phyloP scores from a whole-genome alignment of 2,888 invertebrate genomes.

The Chirona hameri region DNA sequence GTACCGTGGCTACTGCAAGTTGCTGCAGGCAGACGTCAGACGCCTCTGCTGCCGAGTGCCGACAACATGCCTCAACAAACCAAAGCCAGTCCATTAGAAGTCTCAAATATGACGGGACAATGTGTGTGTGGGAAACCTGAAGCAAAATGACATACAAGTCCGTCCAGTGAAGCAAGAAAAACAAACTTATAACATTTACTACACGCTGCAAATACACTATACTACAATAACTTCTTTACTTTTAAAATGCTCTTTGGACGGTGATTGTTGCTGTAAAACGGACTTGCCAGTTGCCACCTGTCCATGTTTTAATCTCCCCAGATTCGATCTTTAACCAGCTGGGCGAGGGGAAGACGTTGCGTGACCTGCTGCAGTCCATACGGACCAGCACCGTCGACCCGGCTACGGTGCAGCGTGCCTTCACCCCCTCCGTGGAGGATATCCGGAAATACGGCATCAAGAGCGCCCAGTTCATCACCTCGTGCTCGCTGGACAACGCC shows the following conservation, averaged over 20 bases:
- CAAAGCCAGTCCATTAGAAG: no score
- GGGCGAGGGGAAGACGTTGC: slow-evolving; percentile 7
- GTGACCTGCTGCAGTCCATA: slow-evolving; percentile 4
- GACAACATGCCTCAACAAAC: no score
- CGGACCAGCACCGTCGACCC: slow-evolving; percentile 30
- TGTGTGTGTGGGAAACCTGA: no score
- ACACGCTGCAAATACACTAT: background rate
- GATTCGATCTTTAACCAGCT: background rate
- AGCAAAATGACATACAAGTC: no score
- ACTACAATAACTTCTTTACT: background rate
- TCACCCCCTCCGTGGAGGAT: slow-evolving; percentile 35
- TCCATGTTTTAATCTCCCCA: background rate
- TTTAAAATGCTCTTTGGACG: background rate
- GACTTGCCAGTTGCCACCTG: background rate
- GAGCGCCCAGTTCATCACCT: slow-evolving; percentile 36
- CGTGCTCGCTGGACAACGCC: slow-evolving; percentile 35
- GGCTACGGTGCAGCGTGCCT: slow-evolving; percentile 31
- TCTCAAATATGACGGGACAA: no score
- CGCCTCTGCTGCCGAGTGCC: no score
- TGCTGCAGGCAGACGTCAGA: no score
- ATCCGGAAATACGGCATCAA: slow-evolving; percentile 34
- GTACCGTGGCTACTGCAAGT: no score
- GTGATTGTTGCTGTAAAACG: no score
- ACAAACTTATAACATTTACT: no score
- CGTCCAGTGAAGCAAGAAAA: no score